A percentile compares a stretch with the other conserved stretches of the same genome.
Evolutionary conservation across 2,888 invertebrate genomes (phyloP).

Genomic region (Drosophila austrosaltans): DNA sequence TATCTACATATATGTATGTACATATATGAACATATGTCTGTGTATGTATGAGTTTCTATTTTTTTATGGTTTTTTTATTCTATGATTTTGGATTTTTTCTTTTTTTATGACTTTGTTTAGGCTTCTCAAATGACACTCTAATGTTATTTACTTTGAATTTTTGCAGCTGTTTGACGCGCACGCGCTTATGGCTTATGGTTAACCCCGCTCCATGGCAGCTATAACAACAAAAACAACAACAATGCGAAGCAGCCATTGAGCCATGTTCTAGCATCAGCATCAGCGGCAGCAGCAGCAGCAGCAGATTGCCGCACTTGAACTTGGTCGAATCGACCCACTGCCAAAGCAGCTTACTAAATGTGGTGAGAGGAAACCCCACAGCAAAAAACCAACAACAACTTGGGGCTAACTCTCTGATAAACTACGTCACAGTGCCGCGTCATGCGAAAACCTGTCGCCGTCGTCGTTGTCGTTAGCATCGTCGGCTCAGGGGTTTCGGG

Average conservation of each 20-base stretch:
- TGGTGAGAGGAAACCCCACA: slow-evolving; percentile 76
- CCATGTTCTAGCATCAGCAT: slow-evolving; percentile 21
- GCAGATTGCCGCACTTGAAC: slow-evolving; percentile 72
- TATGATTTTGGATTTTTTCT: slow-evolving; percentile 32
- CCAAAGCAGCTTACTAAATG: slow-evolving; percentile 47
- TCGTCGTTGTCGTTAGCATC: slow-evolving; percentile 31
- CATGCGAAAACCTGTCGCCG: slow-evolving; percentile 77
- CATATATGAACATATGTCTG: not conserved
- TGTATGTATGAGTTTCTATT: slow-evolving; percentile 10
- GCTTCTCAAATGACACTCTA: slow-evolving; percentile 70
- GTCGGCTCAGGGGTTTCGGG: slow-evolving; percentile 49
- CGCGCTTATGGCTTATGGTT: slow-evolving; percentile 70
- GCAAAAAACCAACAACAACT: slow-evolving; percentile 25
- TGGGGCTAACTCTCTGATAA: slow-evolving; percentile 41
- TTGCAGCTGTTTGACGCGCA: slow-evolving; percentile 59
- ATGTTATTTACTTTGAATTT: slow-evolving; percentile 43
- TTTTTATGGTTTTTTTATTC: not conserved
- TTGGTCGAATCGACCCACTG: slow-evolving; percentile 76
- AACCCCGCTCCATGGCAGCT: slow-evolving; percentile 51
- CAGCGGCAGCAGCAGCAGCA: slow-evolving; percentile 32
- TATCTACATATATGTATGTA: no score
- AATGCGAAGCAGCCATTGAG: slow-evolving; percentile 20
- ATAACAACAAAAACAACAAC: slow-evolving; percentile 35
- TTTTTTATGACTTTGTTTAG: slow-evolving; percentile 56
- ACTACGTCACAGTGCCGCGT: slow-evolving; percentile 74